Conservation (phyloP, 2,888 invertebrate genomes). For the Dendrolimus houi region DNA sequence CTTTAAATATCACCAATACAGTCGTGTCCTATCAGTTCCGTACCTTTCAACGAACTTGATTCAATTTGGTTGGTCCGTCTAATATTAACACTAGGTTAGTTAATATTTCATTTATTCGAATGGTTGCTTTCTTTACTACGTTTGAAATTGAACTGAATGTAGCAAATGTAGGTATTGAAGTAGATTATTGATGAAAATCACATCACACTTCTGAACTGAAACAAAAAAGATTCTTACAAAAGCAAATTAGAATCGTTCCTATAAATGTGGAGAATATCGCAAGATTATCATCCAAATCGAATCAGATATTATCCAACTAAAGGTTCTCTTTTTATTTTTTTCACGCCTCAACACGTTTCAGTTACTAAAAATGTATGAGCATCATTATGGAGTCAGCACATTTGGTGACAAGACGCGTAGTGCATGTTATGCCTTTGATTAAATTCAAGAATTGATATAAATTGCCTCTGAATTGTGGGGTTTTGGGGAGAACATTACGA, state of each 20-base stretch:
- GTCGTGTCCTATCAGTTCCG: no score
- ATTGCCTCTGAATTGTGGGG: slow-evolving; percentile 7
- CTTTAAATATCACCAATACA: no score
- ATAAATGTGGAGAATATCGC: slow-evolving; percentile 20
- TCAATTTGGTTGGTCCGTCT: no score
- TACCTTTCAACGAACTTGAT: no score
- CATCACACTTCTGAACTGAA: background rate
- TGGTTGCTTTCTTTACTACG: no score
- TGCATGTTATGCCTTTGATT: slow-evolving; percentile 41
- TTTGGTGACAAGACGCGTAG: slow-evolving; percentile 27
- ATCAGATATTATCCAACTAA: background rate
- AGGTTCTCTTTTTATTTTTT: slow-evolving; percentile 17
- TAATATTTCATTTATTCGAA: no score
- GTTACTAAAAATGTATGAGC: slow-evolving; percentile 41
- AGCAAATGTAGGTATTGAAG: no score
- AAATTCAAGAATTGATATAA: slow-evolving; percentile 26
- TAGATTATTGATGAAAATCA: no score
- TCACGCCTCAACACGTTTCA: slow-evolving; percentile 42
- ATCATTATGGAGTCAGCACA: slow-evolving; percentile 52
- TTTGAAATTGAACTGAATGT: no score
- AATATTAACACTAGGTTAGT: no score
- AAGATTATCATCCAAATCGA: slow-evolving; percentile 6
- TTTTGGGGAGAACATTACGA: background rate
- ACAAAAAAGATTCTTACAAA: background rate
- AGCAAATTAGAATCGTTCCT: background rate